A percentile compares a stretch with the other conserved stretches of the same genome.
Conservation (phyloP, 2,113 vertebrate genomes). For the Lanius ludovicianus region DNA sequence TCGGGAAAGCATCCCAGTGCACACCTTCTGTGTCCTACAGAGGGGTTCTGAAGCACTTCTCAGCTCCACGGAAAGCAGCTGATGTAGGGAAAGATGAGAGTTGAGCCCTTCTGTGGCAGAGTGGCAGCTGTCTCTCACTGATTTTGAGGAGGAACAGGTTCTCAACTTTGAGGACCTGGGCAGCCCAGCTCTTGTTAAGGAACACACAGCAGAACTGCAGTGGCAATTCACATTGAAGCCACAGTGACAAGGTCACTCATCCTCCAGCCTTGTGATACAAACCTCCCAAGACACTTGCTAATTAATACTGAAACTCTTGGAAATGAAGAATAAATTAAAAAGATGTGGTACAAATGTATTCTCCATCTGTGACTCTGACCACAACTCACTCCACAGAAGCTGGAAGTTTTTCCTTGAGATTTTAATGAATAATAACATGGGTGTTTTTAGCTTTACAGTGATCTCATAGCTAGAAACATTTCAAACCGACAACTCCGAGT, state of each 20-base stretch:
- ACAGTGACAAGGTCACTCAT: background rate
- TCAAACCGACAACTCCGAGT: background rate
- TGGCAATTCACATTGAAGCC: background rate
- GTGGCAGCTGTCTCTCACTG: background rate
- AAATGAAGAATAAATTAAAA: background rate
- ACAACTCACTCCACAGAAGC: background rate
- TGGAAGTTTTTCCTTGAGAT: background rate
- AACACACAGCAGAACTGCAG: background rate
- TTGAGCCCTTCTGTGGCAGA: background rate
- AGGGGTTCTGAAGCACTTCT: background rate
- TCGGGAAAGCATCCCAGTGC: background rate
- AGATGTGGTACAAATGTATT: background rate
- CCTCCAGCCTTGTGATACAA: background rate
- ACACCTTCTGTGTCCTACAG: background rate
- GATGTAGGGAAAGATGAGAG: background rate
- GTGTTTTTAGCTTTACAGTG: background rate
- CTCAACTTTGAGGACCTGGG: background rate
- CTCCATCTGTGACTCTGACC: background rate
- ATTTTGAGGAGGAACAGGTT: background rate
- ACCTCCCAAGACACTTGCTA: background rate
- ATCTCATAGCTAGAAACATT: conserved; percentile 23
- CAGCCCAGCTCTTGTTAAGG: background rate
- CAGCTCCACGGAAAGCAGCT: background rate
- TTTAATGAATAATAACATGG: conserved; percentile 28
- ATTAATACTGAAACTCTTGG: background rate